Evolutionary conservation across 2,888 invertebrate species (phyloP).

Genomic region (Drosophila bunnanda): DNA sequence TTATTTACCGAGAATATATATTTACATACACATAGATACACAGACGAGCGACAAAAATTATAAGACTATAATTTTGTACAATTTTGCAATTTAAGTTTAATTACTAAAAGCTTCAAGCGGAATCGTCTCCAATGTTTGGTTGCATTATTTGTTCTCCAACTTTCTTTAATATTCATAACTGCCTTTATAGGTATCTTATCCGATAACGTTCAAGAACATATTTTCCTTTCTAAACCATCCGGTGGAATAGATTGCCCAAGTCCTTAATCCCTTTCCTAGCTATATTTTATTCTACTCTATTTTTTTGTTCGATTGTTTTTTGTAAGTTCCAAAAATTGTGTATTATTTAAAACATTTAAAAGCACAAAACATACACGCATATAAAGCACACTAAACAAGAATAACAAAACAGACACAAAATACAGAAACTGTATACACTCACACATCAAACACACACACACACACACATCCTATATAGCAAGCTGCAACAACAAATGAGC

Average conservation of each 20-base stretch:
- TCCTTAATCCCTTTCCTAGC: neutral
- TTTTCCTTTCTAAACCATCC: neutral
- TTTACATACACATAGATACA: conserved; percentile 26
- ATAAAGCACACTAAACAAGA: conserved; percentile 35
- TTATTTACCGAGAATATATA: conserved; percentile 57
- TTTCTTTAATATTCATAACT: conserved; percentile 24
- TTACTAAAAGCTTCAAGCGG: conserved; percentile 59
- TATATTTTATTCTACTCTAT: conserved; percentile 5
- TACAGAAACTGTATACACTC: conserved; percentile 44
- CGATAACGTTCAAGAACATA: conserved; percentile 20
- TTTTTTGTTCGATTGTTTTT: conserved; percentile 43
- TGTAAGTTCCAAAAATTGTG: conserved; percentile 45
- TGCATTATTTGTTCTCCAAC: conserved; percentile 51
- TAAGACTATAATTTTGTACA: conserved; percentile 75
- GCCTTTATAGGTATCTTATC: conserved; percentile 24
- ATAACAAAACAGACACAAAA: conserved; percentile 42
- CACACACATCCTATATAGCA: conserved; percentile 67
- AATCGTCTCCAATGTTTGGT: conserved; percentile 58
- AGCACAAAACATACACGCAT: conserved; percentile 68
- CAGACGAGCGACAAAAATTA: conserved; percentile 52
- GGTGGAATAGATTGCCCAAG: neutral
- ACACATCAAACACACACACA: conserved; percentile 40
- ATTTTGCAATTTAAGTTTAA: conserved; percentile 75
- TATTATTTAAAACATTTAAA: conserved; percentile 51
- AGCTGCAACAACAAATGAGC: conserved; percentile 68